Evolutionary conservation across 1,140 invertebrate species (phyloP).

Genomic region (Solen grandis): DNA sequence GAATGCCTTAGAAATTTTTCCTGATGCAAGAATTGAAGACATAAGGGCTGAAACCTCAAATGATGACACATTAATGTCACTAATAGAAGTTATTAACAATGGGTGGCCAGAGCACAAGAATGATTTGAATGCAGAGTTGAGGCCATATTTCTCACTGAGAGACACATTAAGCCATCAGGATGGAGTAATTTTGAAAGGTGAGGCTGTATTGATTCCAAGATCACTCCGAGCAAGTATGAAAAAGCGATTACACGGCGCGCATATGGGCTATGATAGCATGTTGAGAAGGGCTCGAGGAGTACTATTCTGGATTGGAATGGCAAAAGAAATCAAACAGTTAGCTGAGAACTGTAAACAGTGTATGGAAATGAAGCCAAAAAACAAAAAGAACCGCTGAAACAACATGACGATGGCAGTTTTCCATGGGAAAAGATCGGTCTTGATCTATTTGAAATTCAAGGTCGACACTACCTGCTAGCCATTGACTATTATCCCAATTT

Average conservation of each 20-base stretch:
- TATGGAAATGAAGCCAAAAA: constrained; percentile 42
- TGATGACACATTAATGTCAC: constrained; percentile 11
- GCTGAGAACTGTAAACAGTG: constrained; percentile 59
- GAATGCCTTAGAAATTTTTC: constrained; percentile 6
- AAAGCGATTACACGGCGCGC: constrained; percentile 14
- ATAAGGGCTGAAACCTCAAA: constrained; percentile 42
- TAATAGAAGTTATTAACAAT: constrained; percentile 14
- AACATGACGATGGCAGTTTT: constrained; percentile 51
- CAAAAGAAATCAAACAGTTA: constrained; percentile 62
- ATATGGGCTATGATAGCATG: constrained; percentile 8
- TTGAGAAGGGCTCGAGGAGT: constrained; percentile 59
- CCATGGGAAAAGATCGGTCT: constrained; percentile 69
- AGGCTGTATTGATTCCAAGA: constrained; percentile 43
- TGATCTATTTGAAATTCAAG: constrained; percentile 63
- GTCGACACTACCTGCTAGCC: constrained; percentile 52
- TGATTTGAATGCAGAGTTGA: background rate
- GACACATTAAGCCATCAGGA: constrained; percentile 8
- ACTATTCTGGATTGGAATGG: constrained; percentile 69
- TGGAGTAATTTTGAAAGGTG: constrained; percentile 46
- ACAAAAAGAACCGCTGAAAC: constrained; percentile 51
- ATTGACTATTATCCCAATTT: constrained; percentile 61
- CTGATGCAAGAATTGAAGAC: constrained; percentile 54
- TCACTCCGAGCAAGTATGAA: constrained; percentile 25
- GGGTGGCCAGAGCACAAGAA: constrained; percentile 17
- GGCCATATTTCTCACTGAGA: background rate